Conservation (phyloP, 2,113 vertebrate genomes). For the Aleadryas rufinucha region DNA sequence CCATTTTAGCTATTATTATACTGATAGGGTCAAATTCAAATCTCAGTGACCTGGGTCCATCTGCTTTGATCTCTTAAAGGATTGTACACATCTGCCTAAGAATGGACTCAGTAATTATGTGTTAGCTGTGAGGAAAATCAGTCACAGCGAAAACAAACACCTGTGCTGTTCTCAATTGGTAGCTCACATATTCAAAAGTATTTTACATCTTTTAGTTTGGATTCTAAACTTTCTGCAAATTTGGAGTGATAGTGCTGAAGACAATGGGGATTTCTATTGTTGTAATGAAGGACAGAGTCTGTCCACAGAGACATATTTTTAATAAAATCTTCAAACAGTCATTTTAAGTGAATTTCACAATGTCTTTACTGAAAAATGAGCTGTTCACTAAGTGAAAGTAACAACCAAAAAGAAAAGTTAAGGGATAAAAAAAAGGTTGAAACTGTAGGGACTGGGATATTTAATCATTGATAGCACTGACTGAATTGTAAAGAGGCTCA, state of each 20-base stretch:
- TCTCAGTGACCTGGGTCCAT: background rate
- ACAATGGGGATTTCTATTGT: constrained; percentile 50
- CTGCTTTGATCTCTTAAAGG: background rate
- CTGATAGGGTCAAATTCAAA: background rate
- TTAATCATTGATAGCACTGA: constrained; percentile 61
- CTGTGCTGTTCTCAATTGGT: background rate
- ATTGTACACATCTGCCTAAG: background rate
- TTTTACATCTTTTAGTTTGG: background rate
- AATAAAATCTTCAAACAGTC: constrained; percentile 45
- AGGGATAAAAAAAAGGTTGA: constrained; percentile 29
- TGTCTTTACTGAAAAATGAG: constrained; percentile 42
- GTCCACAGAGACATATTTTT: constrained; percentile 9
- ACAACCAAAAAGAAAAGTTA: constrained; percentile 47
- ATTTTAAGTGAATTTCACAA: constrained; percentile 59
- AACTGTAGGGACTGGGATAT: constrained; percentile 55
- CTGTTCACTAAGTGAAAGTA: constrained; percentile 42
- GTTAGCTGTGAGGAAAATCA: background rate
- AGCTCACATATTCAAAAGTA: background rate
- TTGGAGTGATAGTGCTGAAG: constrained; percentile 12
- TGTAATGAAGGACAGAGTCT: constrained; percentile 27
- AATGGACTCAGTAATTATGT: background rate
- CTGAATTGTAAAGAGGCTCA: constrained; percentile 61
- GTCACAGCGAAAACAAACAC: constrained; percentile 23
- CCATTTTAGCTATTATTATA: background rate
- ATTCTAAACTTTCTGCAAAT: constrained; percentile 11